A percentile compares a stretch with the other conserved stretches of the same genome.
These are phyloP conservation scores for Melanogrammus aeglefinus DNA, from an alignment of 2,797 vertebrate species.

Conservation along the genomic window DNA sequence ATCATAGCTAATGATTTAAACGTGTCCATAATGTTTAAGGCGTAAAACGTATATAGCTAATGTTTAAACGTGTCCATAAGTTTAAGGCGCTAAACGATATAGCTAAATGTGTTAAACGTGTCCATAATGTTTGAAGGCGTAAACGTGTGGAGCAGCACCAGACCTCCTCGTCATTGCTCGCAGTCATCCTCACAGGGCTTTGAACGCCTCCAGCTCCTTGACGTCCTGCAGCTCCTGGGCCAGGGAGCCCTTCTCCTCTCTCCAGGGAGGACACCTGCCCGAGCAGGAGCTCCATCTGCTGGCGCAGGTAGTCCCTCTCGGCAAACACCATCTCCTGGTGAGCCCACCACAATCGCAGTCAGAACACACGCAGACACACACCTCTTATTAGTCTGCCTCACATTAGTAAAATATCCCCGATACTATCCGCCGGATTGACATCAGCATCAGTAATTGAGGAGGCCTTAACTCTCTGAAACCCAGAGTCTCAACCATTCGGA, in stretches of 20 bases:
- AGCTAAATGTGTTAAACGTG: too few relatives aligned
- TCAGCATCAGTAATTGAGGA: not conserved
- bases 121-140: too few relatives aligned
- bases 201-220: constrained; percentile 81
- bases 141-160: not conserved
- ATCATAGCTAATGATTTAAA: too few relatives aligned
- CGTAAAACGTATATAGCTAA: too few relatives aligned
- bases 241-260: constrained; percentile 49
- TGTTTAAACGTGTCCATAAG: too few relatives aligned
- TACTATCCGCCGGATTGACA: not conserved
- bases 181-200: constrained; percentile 79
- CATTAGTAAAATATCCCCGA: too few relatives aligned
- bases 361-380: not conserved
- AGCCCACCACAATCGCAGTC: not conserved
- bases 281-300: constrained; percentile 55
- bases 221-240: constrained; percentile 72
- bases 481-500: constrained; percentile 82
- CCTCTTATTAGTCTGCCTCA: too few relatives aligned
- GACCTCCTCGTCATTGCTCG: constrained; percentile 83
- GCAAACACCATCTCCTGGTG: constrained; percentile 53
- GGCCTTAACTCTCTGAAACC: constrained; percentile 74
- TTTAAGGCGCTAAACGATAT: too few relatives aligned
- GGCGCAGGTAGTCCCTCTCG: constrained; percentile 62
- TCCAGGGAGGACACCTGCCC: constrained; percentile 50
- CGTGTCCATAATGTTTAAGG: too few relatives aligned